Evolutionary conservation across 2,888 invertebrate genomes (phyloP).

Genomic region (Oxycera nigricornis): DNA sequence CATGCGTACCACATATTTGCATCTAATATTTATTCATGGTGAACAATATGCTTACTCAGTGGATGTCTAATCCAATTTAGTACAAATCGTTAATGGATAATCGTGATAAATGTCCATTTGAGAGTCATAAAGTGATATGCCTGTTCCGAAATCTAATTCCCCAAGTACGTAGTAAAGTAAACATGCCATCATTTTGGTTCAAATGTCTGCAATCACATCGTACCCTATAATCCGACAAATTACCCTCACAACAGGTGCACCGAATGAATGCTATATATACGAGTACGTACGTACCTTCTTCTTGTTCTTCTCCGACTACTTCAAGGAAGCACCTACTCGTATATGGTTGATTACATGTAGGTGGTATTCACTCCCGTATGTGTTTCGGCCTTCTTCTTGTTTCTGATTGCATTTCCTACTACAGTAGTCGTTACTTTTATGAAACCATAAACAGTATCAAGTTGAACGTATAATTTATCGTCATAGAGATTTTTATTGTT

Average conservation of each 20-base stretch:
- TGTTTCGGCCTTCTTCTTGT: background rate
- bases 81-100: slow-evolving; percentile 31
- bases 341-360: too few relatives aligned
- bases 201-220: slow-evolving; percentile 28
- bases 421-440: background rate
- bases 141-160: slow-evolving; percentile 10
- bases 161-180: slow-evolving; percentile 10
- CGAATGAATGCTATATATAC: background rate
- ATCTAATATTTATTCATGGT: too few relatives aligned
- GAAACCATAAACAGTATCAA: background rate
- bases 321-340: background rate
- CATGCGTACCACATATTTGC: too few relatives aligned
- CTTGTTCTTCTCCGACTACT: background rate
- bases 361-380: background rate
- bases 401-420: background rate
- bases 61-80: slow-evolving; percentile 7
- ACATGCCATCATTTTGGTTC: slow-evolving; percentile 16
- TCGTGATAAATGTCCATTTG: slow-evolving; percentile 30
- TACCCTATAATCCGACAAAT: slow-evolving; percentile 26
- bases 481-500: background rate
- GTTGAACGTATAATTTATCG: background rate
- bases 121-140: slow-evolving; percentile 26
- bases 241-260: slow-evolving; percentile 33
- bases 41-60: too few relatives aligned
- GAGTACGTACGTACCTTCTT: background rate